Evolutionary conservation across 2,113 vertebrate genomes (phyloP).

Genomic region (Petaurus breviceps): DNA sequence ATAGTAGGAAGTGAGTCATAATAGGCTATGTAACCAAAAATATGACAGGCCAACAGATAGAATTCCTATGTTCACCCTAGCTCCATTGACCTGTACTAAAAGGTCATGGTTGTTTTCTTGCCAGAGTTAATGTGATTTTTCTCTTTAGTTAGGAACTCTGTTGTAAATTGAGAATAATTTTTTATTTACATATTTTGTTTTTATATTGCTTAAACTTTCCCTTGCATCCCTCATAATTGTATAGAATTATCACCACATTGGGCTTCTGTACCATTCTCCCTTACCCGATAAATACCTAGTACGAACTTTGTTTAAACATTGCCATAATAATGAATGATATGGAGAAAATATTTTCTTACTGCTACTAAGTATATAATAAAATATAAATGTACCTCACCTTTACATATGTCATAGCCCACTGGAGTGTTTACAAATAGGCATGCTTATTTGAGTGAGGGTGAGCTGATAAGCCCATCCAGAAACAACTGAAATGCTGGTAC

Average conservation of each 20-base stretch:
- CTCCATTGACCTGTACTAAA: background rate
- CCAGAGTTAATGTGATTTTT: background rate
- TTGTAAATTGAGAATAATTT: slow-evolving; percentile 3
- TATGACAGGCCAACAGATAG: background rate
- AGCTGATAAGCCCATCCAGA: background rate
- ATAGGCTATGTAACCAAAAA: background rate
- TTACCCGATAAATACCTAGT: background rate
- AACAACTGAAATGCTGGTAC: background rate
- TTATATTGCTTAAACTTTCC: background rate
- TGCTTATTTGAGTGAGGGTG: background rate
- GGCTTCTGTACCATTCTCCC: background rate
- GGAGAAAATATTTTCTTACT: background rate
- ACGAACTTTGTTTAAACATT: slow-evolving; percentile 27
- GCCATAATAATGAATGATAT: background rate
- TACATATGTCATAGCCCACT: background rate
- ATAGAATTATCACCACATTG: background rate
- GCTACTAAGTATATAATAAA: background rate
- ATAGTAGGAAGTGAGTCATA: background rate
- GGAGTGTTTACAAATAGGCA: background rate
- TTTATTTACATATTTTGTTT: background rate
- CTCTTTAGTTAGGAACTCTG: background rate
- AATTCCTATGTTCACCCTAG: background rate
- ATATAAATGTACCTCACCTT: background rate
- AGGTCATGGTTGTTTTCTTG: background rate
- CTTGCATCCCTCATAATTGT: slow-evolving; percentile 8